Conservation (phyloP, 2,888 invertebrate species). For the Seira ritae region DNA sequence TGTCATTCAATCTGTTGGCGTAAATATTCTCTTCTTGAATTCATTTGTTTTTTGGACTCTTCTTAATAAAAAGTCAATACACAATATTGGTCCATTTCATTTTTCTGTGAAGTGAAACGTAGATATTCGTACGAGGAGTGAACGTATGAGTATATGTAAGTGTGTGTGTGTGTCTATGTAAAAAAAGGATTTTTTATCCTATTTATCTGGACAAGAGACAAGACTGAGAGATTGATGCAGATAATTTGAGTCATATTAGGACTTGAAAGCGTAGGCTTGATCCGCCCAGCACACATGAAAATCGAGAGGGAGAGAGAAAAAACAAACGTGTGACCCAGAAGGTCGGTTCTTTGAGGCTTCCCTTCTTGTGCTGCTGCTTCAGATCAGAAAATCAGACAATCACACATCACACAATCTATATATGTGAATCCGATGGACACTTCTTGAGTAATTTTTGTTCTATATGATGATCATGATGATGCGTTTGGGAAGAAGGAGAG, state of each 20-base stretch:
- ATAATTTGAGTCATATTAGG: conserved; percentile 73
- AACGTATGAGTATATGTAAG: conserved; percentile 16
- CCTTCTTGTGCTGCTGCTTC: conserved; percentile 41
- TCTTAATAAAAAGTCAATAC: conserved; percentile 29
- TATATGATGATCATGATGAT: neutral
- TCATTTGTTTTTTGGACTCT: neutral
- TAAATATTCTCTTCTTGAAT: neutral
- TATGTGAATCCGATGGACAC: conserved; percentile 4
- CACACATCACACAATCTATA: neutral
- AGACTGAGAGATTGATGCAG: conserved; percentile 64
- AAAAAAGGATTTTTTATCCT: conserved; percentile 4
- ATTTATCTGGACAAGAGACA: conserved; percentile 50
- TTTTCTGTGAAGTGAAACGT: conserved; percentile 19
- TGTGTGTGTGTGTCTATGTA: neutral
- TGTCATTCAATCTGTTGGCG: conserved; percentile 16
- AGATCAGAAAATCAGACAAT: neutral
- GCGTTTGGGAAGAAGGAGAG: neutral
- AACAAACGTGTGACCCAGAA: conserved; percentile 72
- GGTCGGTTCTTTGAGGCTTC: conserved; percentile 67
- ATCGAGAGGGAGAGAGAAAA: conserved; percentile 33
- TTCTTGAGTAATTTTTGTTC: neutral
- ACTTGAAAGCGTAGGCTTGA: conserved; percentile 71
- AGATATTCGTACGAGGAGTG: conserved; percentile 12
- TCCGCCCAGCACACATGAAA: conserved; percentile 62
- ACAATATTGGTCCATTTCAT: conserved; percentile 25